These are phyloP conservation scores for Zeugodacus cucurbitae DNA, from an alignment of 1,140 invertebrate genomes.

Conservation along the genomic window DNA sequence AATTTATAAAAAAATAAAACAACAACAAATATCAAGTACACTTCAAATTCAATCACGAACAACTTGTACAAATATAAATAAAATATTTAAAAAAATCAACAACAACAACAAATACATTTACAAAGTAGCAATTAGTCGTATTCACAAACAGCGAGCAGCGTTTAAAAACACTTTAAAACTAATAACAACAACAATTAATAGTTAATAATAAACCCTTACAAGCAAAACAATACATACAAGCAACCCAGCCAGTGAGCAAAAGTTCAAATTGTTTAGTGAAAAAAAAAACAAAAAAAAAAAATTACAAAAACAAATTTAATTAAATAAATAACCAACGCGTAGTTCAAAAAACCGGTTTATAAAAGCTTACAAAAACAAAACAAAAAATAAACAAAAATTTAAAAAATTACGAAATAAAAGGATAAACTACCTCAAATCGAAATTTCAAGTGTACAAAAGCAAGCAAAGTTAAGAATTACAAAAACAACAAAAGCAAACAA, in stretches of 20 bases:
- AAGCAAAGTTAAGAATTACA: neutral
- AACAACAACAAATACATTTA: neutral
- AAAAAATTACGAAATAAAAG: neutral
- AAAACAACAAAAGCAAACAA: neutral
- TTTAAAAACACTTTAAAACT: neutral
- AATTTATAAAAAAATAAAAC: neutral
- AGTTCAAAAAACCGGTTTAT: constrained; percentile 34
- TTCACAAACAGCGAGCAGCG: neutral
- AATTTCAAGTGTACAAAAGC: constrained; percentile 42
- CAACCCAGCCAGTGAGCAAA: constrained; percentile 35
- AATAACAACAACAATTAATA: constrained; percentile 6
- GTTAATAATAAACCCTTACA: neutral
- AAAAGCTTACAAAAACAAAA: neutral
- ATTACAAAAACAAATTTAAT: neutral
- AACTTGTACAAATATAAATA: constrained; percentile 3
- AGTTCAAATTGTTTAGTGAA: constrained; percentile 33
- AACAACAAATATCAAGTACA: neutral
- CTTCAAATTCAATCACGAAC: neutral
- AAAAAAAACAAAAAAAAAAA: neutral
- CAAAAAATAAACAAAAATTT: neutral
- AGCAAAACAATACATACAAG: neutral
- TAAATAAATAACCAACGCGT: neutral
- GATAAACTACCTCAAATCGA: constrained; percentile 42
- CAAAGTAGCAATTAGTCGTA: neutral
- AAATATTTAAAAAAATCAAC: neutral